Base-by-base conservation (phyloP, 2,888 invertebrate genomes). In the Gastrophysa polygoni region DNA sequence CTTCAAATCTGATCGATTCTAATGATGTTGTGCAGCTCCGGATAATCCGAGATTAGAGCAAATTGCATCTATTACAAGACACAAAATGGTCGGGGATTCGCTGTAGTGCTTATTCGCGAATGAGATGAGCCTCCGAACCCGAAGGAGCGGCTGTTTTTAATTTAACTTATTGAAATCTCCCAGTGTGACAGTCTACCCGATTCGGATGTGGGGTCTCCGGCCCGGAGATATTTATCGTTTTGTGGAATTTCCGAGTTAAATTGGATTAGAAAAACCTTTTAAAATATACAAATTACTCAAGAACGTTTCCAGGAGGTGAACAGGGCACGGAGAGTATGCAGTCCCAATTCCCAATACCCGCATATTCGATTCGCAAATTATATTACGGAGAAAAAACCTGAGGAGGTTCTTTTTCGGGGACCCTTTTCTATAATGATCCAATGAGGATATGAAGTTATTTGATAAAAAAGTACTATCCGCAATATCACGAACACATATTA, bases 61-160 rank as follows among this genome's bases (percentile, higher is more conserved):
- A 67, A 72, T 71, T 72, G 68, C 70, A 69, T 68, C 72, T 67
- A 72, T 70, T 72, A 72, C 69, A 71, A 67, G 65, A 69, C 70
- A 68, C 68, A 70, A 68, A 67, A 71, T 61, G 68, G 63, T 66
- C 58, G 61, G 51, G 68, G 68, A 69, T 71, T 69, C 65, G 63
- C 61, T 65, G 47, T 60, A 49, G 59, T 47, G 57, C 59, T 68
- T 66, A 67, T 69, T 71, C 63, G 64, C 64, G 64, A 68, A 68
- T 61, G 44, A 58, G 57, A 63, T 61, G 59, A 64, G 55, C 60
- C 28, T 29, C 54, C 10, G 10, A 43, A 54, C 54, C 54, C 17
- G 44, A 24, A 21, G 54, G 54, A 54, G 16, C 8, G 21, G 24
- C 28, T 46, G 29, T 54, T 49, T 62, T 58, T 59, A 59, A 59